Evolutionary conservation across 1,140 invertebrate genomes (phyloP), one percentile per base, ranked within the genome.

Genomic region (Monomorium pharaonis): DNA sequence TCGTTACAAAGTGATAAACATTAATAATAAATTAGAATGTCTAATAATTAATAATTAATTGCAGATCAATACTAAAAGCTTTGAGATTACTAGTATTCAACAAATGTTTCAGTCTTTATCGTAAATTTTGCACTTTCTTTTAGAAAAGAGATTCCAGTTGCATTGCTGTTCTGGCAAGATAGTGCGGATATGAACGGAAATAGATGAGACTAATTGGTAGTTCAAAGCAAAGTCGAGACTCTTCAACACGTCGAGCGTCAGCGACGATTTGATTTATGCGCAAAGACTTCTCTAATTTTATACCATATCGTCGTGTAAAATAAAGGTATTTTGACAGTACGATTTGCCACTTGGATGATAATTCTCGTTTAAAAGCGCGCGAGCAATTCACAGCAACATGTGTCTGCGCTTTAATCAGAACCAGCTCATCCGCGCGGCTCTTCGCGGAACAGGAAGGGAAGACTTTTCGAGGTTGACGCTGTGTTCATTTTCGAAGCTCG

Each of bases 181-280:
- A 44, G 37, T n/a, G 12, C 58, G 54, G 21, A 63, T 47, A 54
- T 12, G n/a, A 80, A 63, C 24, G 21, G 24, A 85, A 80, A 63
- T 80, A 80, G 47, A 85, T 60, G 60, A 84, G 77, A 42, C 62
- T 69, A 80, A 80, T 76, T 76, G 74, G 54, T 77, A 63, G 42
- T 37, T 80, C 47, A 80, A 80, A 80, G 30, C n/a, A 2, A 37
- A 33, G 76, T 69, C 60, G 14, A 37, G 76, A 37, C 44, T 80
- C 44, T 69, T 80, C 14, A 80, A 42, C 76, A 21, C 16, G 44
- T 69, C 60, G 44, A 18, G 30, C 62, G 62, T 42, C 42, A 65
- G 18, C 37, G 33, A 14, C n/a, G 14, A 51, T 80, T 69, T 80
- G 76, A 80, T 69, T 80, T 51, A 69, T 27, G 21, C 30, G 10